A percentile compares a stretch with the other conserved stretches of the same genome.
These are phyloP conservation scores for Pelochelys cantorii DNA, from an alignment of 2,797 vertebrate genomes.

Conservation along the genomic window DNA sequence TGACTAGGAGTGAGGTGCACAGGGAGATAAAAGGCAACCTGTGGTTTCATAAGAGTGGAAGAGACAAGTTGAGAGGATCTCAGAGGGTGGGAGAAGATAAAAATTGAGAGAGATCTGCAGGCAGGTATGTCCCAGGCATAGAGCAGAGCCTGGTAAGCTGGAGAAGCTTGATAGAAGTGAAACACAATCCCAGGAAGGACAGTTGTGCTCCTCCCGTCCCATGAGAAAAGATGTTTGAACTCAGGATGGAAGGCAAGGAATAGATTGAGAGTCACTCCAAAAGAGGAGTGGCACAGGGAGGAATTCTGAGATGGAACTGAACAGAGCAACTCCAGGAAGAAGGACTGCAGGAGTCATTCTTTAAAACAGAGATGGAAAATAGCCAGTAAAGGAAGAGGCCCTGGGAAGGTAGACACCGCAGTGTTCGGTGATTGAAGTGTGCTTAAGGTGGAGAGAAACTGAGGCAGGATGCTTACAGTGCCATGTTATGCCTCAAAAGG, in stretches of 20 bases:
- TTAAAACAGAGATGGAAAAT: not conserved
- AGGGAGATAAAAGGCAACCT: not conserved
- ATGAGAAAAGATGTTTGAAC: not conserved
- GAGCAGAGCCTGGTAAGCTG: not conserved
- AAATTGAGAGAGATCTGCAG: not conserved
- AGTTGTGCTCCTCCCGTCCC: not conserved
- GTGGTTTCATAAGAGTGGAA: not conserved
- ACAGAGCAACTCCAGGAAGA: not conserved
- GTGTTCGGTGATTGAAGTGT: not conserved
- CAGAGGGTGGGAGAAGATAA: not conserved
- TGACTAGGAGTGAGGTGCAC: not conserved
- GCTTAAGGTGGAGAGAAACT: not conserved
- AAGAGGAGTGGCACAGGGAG: not conserved
- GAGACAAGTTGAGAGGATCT: not conserved
- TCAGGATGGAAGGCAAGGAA: not conserved
- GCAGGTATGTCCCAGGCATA: not conserved
- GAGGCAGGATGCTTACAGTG: not conserved
- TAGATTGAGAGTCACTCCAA: not conserved
- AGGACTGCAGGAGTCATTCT: not conserved
- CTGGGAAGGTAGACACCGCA: not conserved
- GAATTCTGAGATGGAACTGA: not conserved
- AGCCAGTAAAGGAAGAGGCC: not conserved
- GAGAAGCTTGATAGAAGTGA: not conserved
- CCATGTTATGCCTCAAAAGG: not conserved
- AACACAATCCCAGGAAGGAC: not conserved